These are phyloP conservation scores for Brachionus koreanus DNA, from an alignment of 1,140 invertebrate species.

Conservation along the genomic window DNA sequence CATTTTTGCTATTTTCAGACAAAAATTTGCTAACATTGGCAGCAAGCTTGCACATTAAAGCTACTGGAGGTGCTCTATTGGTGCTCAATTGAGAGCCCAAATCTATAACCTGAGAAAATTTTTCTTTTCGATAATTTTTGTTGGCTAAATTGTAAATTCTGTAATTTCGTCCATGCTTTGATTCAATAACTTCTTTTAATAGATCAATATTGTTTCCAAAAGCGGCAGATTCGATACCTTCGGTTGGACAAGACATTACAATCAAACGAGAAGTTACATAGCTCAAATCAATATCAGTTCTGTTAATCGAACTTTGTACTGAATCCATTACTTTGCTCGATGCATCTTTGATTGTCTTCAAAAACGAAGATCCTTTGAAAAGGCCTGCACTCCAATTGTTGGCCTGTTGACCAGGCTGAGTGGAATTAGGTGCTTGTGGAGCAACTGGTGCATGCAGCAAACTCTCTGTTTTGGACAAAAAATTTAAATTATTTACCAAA, in stretches of 20 bases:
- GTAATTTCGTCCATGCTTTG: conserved; percentile 70
- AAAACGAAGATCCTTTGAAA: conserved; percentile 68
- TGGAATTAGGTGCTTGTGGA: neutral
- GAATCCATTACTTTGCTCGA: conserved; percentile 93
- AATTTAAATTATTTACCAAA: conserved; percentile 38
- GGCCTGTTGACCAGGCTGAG: neutral
- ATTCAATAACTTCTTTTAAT: conserved; percentile 65
- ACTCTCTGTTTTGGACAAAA: conserved; percentile 38
- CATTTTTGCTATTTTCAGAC: conserved; percentile 72
- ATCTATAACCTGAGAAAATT: conserved; percentile 54
- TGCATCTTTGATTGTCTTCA: conserved; percentile 91
- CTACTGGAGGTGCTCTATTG: conserved; percentile 70
- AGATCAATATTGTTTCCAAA: conserved; percentile 89
- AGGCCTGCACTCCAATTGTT: conserved; percentile 60
- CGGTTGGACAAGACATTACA: conserved; percentile 88
- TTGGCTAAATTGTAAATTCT: conserved; percentile 76
- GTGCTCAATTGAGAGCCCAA: conserved; percentile 61
- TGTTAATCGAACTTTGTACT: conserved; percentile 84
- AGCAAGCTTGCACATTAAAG: conserved; percentile 74
- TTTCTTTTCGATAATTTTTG: conserved; percentile 62
- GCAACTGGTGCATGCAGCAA: conserved; percentile 45
- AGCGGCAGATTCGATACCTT: conserved; percentile 79
- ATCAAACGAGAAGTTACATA: conserved; percentile 78
- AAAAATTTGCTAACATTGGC: conserved; percentile 82
- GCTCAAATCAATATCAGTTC: conserved; percentile 79